These are phyloP conservation scores for Pteronotus mesoamericanus DNA, from an alignment of 2,797 vertebrate species.

Conservation along the genomic window DNA sequence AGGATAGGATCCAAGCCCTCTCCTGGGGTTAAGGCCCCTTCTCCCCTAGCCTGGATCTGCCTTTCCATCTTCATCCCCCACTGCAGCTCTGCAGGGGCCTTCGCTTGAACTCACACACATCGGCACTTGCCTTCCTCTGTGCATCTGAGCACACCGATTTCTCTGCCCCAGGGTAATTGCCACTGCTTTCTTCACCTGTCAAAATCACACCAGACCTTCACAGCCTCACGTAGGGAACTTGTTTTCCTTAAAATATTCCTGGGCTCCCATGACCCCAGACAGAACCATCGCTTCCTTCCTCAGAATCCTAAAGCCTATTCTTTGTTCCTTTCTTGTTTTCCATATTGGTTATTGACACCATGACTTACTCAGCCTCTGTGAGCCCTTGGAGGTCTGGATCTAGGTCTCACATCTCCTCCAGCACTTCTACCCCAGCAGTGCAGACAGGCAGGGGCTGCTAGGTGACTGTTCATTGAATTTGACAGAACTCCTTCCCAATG, in stretches of 20 bases:
- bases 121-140: neutral
- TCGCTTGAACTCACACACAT: neutral
- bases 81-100: neutral
- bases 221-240: fast-evolving
- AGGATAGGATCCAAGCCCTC: neutral
- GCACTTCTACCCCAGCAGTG: neutral
- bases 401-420: neutral
- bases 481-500: neutral
- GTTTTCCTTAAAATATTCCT: neutral
- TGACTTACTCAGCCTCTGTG: neutral
- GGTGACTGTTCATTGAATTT: neutral
- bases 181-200: neutral
- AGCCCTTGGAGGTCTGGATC: neutral
- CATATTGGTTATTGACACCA: neutral
- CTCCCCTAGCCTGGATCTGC: neutral
- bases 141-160: neutral
- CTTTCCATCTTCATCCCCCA: neutral
- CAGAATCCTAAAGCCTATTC: neutral
- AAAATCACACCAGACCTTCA: neutral
- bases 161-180: neutral
- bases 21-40: neutral
- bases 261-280: neutral
- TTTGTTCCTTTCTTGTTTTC: neutral
- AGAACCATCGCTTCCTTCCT: neutral
- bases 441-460: neutral